Percentiles rank a stretch among this genome's conserved stretches.
Evolutionary conservation across 2,888 invertebrate genomes (phyloP).

Genomic region (Lepidochitona cinerea): DNA sequence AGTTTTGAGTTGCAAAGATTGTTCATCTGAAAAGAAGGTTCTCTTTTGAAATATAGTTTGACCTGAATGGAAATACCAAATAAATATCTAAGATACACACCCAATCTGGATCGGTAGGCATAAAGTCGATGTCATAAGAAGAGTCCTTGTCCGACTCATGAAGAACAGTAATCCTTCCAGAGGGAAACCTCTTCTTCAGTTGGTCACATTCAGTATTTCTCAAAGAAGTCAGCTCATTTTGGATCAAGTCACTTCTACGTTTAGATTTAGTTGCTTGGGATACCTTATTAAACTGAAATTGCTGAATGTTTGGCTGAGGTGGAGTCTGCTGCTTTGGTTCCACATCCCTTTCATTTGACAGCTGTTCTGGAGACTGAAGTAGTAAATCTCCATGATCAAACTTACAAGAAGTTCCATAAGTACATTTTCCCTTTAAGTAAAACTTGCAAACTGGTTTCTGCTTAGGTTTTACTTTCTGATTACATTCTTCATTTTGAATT

Average conservation of each 20-base stretch:
- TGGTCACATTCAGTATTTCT: conserved; percentile 53
- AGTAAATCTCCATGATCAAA: conserved; percentile 37
- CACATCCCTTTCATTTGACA: background rate
- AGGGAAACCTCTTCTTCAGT: conserved; percentile 58
- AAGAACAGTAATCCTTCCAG: conserved; percentile 35
- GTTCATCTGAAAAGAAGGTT: no score
- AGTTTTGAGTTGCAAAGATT: no score
- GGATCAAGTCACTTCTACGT: conserved; percentile 32
- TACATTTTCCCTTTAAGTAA: conserved; percentile 44
- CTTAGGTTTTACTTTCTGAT: background rate
- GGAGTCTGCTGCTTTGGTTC: background rate
- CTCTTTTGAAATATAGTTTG: no score
- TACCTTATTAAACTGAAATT: background rate
- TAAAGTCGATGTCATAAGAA: conserved; percentile 41
- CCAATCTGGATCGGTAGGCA: conserved; percentile 67
- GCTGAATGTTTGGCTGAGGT: background rate
- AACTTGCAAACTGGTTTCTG: conserved; percentile 29
- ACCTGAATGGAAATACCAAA: no score
- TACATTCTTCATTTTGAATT: background rate
- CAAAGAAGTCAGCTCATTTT: conserved; percentile 39
- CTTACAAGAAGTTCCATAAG: conserved; percentile 43
- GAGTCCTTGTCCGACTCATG: conserved; percentile 37
- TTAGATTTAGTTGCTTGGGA: conserved; percentile 9
- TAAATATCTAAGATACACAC: no score
- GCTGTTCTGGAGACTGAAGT: background rate